Evolutionary conservation across 1,140 invertebrate species (phyloP).

Genomic region (Drosophila pallidifrons): DNA sequence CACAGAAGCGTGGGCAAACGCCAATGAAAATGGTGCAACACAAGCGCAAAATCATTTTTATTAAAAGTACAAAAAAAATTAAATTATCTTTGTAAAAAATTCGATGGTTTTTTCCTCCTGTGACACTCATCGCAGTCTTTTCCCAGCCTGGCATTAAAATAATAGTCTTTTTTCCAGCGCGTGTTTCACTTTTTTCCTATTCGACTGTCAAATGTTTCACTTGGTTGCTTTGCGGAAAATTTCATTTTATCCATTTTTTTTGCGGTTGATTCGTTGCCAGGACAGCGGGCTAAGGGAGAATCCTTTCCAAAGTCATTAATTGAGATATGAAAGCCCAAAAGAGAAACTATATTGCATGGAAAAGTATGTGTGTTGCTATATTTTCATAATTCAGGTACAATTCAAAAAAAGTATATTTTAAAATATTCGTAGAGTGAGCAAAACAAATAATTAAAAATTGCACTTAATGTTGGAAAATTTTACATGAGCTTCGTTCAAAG

Average conservation of each 20-base stretch:
- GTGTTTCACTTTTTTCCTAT: constrained; percentile 23
- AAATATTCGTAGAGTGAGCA: not conserved
- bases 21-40: constrained; percentile 28
- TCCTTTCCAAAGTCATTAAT: constrained; percentile 32
- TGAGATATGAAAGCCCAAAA: constrained; percentile 41
- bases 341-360: constrained; percentile 2
- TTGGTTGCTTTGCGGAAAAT: constrained; percentile 29
- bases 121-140: constrained; percentile 16
- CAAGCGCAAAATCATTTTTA: constrained; percentile 53
- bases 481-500: not conserved
- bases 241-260: constrained; percentile 22
- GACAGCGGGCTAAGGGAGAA: constrained; percentile 28
- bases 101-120: not conserved
- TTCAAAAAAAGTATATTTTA: constrained; percentile 3
- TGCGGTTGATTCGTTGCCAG: constrained; percentile 57
- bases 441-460: not conserved
- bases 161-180: constrained; percentile 34
- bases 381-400: not conserved
- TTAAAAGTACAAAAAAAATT: constrained; percentile 36
- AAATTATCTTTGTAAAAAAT: constrained; percentile 14
- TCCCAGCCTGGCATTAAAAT: constrained; percentile 48
- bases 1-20: constrained; percentile 6
- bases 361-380: not conserved
- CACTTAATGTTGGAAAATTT: not conserved
- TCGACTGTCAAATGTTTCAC: constrained; percentile 39